phyloP scores from a whole-genome alignment of 2,888 invertebrate genomes.

The Eupeodes latifasciatus region DNA sequence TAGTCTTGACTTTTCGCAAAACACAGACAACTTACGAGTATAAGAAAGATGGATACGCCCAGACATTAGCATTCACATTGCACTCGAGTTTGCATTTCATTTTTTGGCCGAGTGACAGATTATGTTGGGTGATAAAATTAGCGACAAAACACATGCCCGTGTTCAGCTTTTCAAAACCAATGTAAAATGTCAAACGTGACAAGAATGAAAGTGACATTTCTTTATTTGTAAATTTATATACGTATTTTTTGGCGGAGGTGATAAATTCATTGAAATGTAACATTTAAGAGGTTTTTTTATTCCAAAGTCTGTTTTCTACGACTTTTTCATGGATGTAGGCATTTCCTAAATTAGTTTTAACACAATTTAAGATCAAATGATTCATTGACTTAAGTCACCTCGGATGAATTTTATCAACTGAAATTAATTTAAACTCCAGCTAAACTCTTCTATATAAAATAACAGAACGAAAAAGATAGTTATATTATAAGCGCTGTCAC shows the following conservation, averaged over 20 bases:
- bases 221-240: slow-evolving; percentile 10
- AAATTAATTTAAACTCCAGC: too few species aligned
- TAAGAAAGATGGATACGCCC: slow-evolving; percentile 51
- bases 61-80: slow-evolving; percentile 69
- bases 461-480: too few species aligned
- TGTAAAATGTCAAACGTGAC: slow-evolving; percentile 58
- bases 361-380: too few species aligned
- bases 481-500: too few species aligned
- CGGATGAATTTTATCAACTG: too few species aligned
- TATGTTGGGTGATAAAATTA: slow-evolving; percentile 30
- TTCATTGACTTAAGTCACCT: too few species aligned
- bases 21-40: not conserved
- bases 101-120: slow-evolving; percentile 69
- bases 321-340: not conserved
- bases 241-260: slow-evolving; percentile 40
- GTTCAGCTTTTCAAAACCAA: slow-evolving; percentile 25
- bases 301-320: slow-evolving; percentile 28
- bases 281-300: not conserved
- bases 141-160: slow-evolving; percentile 30
- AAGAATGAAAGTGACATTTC: slow-evolving; percentile 60
- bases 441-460: too few species aligned
- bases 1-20: slow-evolving; percentile 18
- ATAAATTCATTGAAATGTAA: slow-evolving; percentile 57
- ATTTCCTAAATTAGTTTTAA: too few species aligned
- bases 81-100: slow-evolving; percentile 57